These are phyloP conservation scores for Hyposoter didymator DNA, from an alignment of 2,888 invertebrate species.

Conservation along the genomic window DNA sequence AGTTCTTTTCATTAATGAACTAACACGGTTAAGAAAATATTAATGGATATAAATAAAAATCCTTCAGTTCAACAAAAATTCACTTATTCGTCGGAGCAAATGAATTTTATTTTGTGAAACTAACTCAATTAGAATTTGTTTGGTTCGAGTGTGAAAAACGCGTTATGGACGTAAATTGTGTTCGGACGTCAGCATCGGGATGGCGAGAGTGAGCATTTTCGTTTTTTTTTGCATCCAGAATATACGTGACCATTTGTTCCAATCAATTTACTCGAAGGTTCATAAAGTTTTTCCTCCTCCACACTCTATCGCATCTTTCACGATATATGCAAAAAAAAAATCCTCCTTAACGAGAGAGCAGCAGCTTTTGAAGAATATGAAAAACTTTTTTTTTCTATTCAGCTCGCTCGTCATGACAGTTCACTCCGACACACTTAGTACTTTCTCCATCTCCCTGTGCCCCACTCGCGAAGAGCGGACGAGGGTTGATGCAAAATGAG, in stretches of 20 bases:
- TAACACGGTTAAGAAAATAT: background rate
- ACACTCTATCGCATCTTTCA: background rate
- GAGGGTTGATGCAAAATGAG: background rate
- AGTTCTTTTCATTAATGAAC: background rate
- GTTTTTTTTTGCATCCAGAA: background rate
- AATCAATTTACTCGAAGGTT: slow-evolving; percentile 24
- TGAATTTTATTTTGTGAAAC: slow-evolving; percentile 15
- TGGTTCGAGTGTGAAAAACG: background rate
- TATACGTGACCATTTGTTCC: slow-evolving; percentile 35
- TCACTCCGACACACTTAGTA: background rate
- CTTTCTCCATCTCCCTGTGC: background rate
- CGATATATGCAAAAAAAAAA: background rate
- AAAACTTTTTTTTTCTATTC: background rate
- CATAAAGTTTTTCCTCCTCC: slow-evolving; percentile 11
- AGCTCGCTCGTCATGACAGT: background rate
- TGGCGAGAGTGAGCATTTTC: background rate
- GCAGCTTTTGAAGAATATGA: background rate
- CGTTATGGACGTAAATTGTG: slow-evolving; percentile 1
- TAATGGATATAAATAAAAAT: background rate
- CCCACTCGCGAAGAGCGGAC: background rate
- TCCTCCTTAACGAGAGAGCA: slow-evolving; percentile 2
- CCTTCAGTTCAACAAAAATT: background rate
- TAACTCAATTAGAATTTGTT: slow-evolving; percentile 13
- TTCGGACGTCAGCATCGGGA: background rate
- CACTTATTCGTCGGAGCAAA: background rate